Percentiles rank a stretch among this genome's conserved stretches.
These are phyloP conservation scores for Scolopax rusticola DNA, from an alignment of 2,797 vertebrate species.

Conservation along the genomic window DNA sequence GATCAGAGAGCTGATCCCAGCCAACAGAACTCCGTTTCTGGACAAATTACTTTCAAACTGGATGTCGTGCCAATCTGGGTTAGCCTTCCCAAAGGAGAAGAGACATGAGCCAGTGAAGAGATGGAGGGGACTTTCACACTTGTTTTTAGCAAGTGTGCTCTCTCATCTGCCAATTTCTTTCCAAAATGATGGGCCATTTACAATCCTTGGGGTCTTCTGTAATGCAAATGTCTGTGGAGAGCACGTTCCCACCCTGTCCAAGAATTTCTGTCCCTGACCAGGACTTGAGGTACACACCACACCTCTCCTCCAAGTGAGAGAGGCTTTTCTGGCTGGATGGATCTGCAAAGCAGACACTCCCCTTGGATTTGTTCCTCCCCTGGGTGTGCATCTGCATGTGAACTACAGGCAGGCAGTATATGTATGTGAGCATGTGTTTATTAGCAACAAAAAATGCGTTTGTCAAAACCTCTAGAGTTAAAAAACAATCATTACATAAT, in stretches of 20 bases:
- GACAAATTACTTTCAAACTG: background rate
- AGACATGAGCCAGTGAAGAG: background rate
- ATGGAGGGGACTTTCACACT: background rate
- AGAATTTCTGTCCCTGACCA: background rate
- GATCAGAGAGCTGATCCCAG: background rate
- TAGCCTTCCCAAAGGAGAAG: background rate
- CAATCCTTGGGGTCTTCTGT: background rate
- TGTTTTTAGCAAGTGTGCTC: background rate
- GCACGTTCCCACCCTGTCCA: background rate
- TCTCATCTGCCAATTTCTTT: background rate
- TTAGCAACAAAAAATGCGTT: slow-evolving; percentile 3
- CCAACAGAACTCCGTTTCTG: background rate
- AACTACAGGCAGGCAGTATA: background rate
- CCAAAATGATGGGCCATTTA: background rate
- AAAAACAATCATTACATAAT: slow-evolving; percentile 67
- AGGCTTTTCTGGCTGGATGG: slow-evolving; percentile 5
- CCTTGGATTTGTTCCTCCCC: background rate
- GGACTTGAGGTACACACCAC: background rate
- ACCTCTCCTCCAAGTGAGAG: background rate
- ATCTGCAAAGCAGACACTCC: slow-evolving; percentile 32
- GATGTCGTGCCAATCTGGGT: background rate
- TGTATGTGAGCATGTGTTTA: background rate
- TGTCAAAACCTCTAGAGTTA: slow-evolving; percentile 55
- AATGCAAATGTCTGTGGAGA: background rate
- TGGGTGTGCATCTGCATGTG: slow-evolving; percentile 11